phyloP scores from a whole-genome alignment of 2,888 invertebrate species.

The Catocala nupta region DNA sequence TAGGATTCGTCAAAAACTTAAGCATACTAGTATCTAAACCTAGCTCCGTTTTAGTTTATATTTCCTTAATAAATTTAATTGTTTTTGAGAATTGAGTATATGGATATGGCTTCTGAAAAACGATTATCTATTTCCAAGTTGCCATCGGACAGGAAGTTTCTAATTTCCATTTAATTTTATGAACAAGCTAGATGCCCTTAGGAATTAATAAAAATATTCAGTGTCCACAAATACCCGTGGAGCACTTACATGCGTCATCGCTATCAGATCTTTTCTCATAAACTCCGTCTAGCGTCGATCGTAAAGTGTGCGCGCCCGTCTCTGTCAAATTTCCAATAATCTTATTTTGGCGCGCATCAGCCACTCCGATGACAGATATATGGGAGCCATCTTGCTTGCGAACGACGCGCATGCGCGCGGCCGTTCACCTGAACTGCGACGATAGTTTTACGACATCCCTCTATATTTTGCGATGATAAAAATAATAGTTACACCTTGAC shows the following conservation, averaged over 20 bases:
- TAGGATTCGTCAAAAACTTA: no score
- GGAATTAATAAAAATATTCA: conserved; percentile 58
- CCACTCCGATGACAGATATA: conserved; percentile 82
- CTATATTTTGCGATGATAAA: conserved; percentile 77
- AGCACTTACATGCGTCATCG: conserved; percentile 82
- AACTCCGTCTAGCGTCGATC: conserved; percentile 73
- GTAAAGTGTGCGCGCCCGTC: conserved; percentile 77
- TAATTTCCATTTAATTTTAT: conserved; percentile 2
- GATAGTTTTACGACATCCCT: conserved; percentile 79
- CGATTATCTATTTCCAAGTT: neutral
- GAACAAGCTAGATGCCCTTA: conserved; percentile 26
- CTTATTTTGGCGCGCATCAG: conserved; percentile 87
- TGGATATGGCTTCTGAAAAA: neutral
- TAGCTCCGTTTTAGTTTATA: no score
- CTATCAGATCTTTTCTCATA: conserved; percentile 66
- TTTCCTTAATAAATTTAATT: no score
- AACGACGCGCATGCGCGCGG: conserved; percentile 74
- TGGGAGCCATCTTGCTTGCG: conserved; percentile 76
- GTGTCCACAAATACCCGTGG: conserved; percentile 72
- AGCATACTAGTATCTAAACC: no score
- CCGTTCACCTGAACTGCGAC: conserved; percentile 83
- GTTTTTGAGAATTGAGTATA: no score
- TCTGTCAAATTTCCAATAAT: conserved; percentile 85
- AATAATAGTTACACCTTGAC: conserved; percentile 80
- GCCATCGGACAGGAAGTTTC: neutral